Conservation (phyloP, 2,888 invertebrate genomes). For the Diarsia brunnea region DNA sequence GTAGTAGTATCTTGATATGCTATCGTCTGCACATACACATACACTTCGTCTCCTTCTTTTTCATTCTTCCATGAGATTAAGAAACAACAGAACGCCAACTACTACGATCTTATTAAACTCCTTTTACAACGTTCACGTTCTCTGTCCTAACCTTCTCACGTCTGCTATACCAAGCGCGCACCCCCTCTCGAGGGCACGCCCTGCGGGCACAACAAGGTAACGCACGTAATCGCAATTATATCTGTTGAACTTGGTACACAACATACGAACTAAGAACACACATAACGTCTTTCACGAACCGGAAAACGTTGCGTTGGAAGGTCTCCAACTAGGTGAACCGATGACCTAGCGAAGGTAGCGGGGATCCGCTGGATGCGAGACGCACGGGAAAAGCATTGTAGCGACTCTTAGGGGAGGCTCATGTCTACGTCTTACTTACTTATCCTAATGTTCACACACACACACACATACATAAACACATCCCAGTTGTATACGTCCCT, state of each 20-base stretch:
- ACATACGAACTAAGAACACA: not conserved
- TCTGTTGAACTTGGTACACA: not conserved
- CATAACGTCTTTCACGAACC: no score
- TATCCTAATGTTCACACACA: not conserved
- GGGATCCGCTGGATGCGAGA: no score
- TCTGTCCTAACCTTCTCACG: slow-evolving; percentile 70
- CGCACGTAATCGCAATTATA: not conserved
- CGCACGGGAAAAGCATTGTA: no score
- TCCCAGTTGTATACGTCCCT: no score
- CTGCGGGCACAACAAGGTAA: slow-evolving; percentile 93
- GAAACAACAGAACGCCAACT: not conserved
- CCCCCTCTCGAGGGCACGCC: slow-evolving; percentile 95
- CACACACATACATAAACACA: not conserved
- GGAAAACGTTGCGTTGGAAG: no score
- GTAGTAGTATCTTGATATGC: no score
- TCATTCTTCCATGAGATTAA: not conserved
- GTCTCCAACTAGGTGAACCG: no score
- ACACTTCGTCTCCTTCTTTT: no score
- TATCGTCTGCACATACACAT: not conserved
- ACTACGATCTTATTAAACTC: not conserved
- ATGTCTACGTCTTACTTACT: no score
- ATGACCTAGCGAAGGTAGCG: no score
- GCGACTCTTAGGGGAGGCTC: no score
- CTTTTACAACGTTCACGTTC: not conserved
- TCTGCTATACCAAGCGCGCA: slow-evolving; percentile 94